Evolutionary conservation across 2,888 invertebrate species (phyloP), one percentile per base, ranked within the genome.

Genomic region (Philopedon plagiatum): DNA sequence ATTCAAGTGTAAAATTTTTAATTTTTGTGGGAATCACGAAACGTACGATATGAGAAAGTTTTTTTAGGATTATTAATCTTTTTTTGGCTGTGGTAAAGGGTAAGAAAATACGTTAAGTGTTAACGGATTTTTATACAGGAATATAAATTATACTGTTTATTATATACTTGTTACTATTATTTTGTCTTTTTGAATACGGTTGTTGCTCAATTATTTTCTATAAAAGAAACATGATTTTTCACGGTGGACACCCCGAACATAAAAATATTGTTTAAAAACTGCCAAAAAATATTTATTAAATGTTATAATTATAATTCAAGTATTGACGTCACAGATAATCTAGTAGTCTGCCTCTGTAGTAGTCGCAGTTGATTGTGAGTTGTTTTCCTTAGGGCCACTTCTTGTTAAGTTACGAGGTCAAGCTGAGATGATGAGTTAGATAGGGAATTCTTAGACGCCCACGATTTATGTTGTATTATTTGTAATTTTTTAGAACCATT

Each of bases 1-100:
- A 77, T 71, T 75, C 76, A 74, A 78, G 77, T 77, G 78, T 77
- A 76, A 79, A 80, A 79, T 78, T 75, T 68, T 51, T 61, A 68
- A 68, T 62, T 68, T 61, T 68, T 68, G 68, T 68, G 68, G 68
- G 68, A 68, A 68, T 51, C 23, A 18, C 19, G 23, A 19, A 32
- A 44, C 4, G 11, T 41, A 21, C 29, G 1, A 32, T 56, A 54
- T 64, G 71, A 34, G 64, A 71, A 69, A 37, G 26, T 70, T 70
- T 39, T 70, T 69, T 34, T 19, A 23, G 39, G 8, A 58, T 64
- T 58, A 46, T 61, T 61, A 61, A 61, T 60, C 56, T 69, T 57
- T 69, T 60, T 60, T 26, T 57, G 1, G 19, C 34, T 56, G 54
- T 29, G 18, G 29, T 29, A 54, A 54, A 54, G 29, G 51, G 51